These are phyloP conservation scores for Geotrypetes seraphini DNA, from an alignment of 2,797 vertebrate species.

Conservation along the genomic window DNA sequence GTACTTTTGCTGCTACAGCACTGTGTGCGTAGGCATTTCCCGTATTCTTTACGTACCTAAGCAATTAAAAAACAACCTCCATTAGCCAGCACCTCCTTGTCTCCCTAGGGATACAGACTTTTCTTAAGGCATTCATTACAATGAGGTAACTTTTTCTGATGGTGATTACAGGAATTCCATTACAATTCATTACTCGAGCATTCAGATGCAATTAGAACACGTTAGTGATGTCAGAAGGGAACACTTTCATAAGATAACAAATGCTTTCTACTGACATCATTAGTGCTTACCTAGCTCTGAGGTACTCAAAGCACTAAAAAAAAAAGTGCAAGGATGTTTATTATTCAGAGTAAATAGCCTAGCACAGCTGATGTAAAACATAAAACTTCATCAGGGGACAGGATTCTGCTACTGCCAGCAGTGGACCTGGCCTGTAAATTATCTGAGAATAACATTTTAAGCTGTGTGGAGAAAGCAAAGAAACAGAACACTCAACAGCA, in stretches of 20 bases:
- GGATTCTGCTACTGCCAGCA: constrained; percentile 15
- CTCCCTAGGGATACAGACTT: background rate
- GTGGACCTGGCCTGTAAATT: constrained; percentile 1
- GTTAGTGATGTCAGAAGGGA: background rate
- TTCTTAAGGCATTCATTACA: constrained; percentile 1
- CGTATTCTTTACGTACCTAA: constrained; percentile 93
- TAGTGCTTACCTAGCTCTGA: background rate
- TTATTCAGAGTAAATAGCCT: constrained; percentile 16
- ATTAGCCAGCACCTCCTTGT: constrained; percentile 21
- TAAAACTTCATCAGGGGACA: constrained; percentile 1
- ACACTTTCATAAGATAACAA: background rate
- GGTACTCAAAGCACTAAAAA: background rate
- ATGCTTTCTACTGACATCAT: background rate
- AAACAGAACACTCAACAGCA: too few relatives aligned
- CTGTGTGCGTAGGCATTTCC: constrained; percentile 88
- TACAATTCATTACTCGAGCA: background rate
- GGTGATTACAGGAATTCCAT: background rate
- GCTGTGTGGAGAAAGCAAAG: background rate
- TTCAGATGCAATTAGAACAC: background rate
- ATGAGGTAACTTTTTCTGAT: background rate
- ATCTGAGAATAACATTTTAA: background rate
- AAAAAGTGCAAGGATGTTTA: constrained; percentile 3
- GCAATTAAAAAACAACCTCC: constrained; percentile 17
- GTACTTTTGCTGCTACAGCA: constrained; percentile 93
- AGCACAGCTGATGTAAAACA: constrained; percentile 19